These are phyloP conservation scores for Tetrax tetrax DNA, from an alignment of 2,113 vertebrate genomes.

Conservation along the genomic window DNA sequence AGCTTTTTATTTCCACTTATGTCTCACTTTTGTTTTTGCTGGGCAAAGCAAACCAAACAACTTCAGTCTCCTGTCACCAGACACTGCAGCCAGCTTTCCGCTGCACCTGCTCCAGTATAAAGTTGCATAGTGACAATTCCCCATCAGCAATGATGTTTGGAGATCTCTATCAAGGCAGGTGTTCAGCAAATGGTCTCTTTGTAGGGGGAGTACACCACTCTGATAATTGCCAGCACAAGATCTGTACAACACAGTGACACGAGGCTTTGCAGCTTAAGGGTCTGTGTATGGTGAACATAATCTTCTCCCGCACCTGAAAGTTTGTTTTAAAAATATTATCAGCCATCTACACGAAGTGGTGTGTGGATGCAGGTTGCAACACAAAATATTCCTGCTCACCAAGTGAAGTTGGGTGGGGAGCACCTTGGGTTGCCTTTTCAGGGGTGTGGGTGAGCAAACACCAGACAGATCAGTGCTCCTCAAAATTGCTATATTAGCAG, in stretches of 20 bases:
- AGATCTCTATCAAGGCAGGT: slow-evolving; percentile 66
- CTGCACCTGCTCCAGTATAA: slow-evolving; percentile 60
- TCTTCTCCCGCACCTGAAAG: neutral
- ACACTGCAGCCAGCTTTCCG: slow-evolving; percentile 34
- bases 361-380: neutral
- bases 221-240: neutral
- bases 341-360: neutral
- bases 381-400: neutral
- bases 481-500: neutral
- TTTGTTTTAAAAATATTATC: neutral
- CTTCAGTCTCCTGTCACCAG: slow-evolving; percentile 17
- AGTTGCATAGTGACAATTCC: slow-evolving; percentile 52
- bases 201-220: neutral
- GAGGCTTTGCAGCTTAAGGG: neutral
- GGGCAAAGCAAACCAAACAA: slow-evolving; percentile 42
- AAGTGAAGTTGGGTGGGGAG: neutral
- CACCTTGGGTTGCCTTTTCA: neutral
- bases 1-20: neutral
- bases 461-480: neutral
- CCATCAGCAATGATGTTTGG: slow-evolving; percentile 44
- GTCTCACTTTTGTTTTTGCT: slow-evolving; percentile 19
- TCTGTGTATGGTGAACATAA: neutral
- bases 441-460: neutral
- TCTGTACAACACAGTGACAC: neutral
- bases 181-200: slow-evolving; percentile 49